Evolutionary conservation across 1,140 invertebrate species (phyloP).

Genomic region (Dreissena polymorpha): DNA sequence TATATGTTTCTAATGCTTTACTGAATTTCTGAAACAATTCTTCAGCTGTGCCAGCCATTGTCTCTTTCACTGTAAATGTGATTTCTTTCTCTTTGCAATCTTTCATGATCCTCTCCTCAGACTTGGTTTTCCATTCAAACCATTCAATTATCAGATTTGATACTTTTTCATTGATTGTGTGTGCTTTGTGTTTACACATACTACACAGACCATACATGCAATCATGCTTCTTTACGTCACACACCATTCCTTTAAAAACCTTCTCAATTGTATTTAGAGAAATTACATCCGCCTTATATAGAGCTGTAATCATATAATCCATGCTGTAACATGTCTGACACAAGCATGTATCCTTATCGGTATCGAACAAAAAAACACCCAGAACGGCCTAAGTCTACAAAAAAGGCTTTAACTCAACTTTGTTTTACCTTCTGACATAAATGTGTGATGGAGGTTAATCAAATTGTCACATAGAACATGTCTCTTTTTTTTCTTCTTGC

Average conservation of each 20-base stretch:
- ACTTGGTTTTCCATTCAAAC: neutral
- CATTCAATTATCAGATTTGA: too few species aligned
- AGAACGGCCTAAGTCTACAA: conserved; percentile 14
- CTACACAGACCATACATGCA: too few species aligned
- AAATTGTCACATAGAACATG: neutral
- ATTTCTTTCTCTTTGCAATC: neutral
- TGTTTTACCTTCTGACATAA: neutral
- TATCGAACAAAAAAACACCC: conserved; percentile 6
- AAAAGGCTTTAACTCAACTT: neutral
- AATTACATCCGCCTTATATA: neutral
- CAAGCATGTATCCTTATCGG: conserved; percentile 23
- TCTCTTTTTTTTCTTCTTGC: conserved; percentile 23
- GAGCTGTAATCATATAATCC: too few species aligned
- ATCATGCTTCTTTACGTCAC: too few species aligned
- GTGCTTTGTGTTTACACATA: too few species aligned
- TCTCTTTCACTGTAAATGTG: conserved; percentile 22
- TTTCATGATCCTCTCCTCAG: neutral
- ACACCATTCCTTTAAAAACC: conserved; percentile 10
- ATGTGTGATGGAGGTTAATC: conserved; percentile 10
- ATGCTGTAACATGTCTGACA: conserved; percentile 20
- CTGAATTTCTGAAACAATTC: neutral
- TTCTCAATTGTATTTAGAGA: neutral
- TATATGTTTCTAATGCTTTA: neutral
- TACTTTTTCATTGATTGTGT: too few species aligned
- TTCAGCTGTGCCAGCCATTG: neutral